phyloP scores from a whole-genome alignment of 2,113 vertebrate species.

The Mugil cephalus region DNA sequence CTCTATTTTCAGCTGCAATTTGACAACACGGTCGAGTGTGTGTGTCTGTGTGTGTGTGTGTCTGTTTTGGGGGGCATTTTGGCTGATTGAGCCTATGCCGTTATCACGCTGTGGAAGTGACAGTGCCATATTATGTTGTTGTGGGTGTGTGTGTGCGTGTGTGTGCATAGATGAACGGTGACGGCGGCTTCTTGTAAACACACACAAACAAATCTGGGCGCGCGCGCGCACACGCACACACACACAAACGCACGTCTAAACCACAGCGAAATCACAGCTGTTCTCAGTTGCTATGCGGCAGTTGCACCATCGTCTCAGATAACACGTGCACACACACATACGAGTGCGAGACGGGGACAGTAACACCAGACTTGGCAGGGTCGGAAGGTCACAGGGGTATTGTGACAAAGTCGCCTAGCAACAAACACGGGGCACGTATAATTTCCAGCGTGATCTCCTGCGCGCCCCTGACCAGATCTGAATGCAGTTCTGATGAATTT shows the following conservation, averaged over 20 bases:
- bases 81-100: constrained; percentile 58
- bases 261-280: constrained; percentile 75
- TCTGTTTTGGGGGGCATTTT: constrained; percentile 31
- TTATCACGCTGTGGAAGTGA: constrained; percentile 66
- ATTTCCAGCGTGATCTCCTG: constrained; percentile 15
- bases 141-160: constrained; percentile 56
- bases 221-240: constrained; percentile 5
- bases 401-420: constrained; percentile 75
- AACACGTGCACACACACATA: constrained; percentile 48
- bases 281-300: constrained; percentile 73
- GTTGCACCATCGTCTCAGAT: constrained; percentile 69
- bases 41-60: constrained; percentile 19
- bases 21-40: constrained; percentile 55
- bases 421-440: constrained; percentile 45
- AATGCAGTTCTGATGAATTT: constrained; percentile 30
- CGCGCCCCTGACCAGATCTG: constrained; percentile 29
- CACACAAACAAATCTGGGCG: background rate
- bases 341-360: constrained; percentile 56
- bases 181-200: constrained; percentile 12
- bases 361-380: constrained; percentile 72
- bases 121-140: constrained; percentile 64
- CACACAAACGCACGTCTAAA: background rate
- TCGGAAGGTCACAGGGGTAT: constrained; percentile 77
- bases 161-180: constrained; percentile 49
- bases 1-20: constrained; percentile 66